Percentiles rank a stretch among this genome's conserved stretches.
phyloP scores from a whole-genome alignment of 2,113 vertebrate genomes.

The Lichenostomus cassidix region DNA sequence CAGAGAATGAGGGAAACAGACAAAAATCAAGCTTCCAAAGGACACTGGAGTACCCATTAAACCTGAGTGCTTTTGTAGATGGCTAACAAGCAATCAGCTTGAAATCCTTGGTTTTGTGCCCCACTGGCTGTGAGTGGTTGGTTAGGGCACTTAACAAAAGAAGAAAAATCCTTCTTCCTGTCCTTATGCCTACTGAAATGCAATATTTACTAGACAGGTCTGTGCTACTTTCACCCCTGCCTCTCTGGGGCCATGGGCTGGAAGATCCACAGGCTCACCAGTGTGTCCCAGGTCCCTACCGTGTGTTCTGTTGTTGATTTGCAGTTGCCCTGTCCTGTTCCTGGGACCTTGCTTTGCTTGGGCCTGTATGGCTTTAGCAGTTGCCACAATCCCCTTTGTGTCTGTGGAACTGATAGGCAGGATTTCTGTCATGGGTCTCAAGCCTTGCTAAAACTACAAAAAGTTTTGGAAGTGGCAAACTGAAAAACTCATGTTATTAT shows the following conservation, averaged over 20 bases:
- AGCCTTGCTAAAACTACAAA: background rate
- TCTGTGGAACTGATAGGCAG: background rate
- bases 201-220: background rate
- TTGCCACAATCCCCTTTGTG: background rate
- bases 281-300: background rate
- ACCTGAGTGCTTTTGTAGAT: background rate
- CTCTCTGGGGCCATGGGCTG: rapidly evolving
- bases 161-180: background rate
- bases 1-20: background rate
- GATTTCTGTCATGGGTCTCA: background rate
- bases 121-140: background rate
- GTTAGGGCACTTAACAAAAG: background rate
- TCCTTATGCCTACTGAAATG: background rate
- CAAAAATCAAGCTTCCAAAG: background rate
- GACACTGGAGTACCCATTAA: background rate
- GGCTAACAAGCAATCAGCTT: background rate
- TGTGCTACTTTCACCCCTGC: background rate
- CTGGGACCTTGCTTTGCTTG: background rate
- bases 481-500: background rate
- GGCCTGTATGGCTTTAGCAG: rapidly evolving
- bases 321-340: background rate
- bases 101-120: background rate
- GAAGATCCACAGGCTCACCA: background rate
- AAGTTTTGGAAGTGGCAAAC: background rate
- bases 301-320: rapidly evolving